Evolutionary conservation across 2,888 invertebrate genomes (phyloP).

Genomic region (Drosophila anomalipes): DNA sequence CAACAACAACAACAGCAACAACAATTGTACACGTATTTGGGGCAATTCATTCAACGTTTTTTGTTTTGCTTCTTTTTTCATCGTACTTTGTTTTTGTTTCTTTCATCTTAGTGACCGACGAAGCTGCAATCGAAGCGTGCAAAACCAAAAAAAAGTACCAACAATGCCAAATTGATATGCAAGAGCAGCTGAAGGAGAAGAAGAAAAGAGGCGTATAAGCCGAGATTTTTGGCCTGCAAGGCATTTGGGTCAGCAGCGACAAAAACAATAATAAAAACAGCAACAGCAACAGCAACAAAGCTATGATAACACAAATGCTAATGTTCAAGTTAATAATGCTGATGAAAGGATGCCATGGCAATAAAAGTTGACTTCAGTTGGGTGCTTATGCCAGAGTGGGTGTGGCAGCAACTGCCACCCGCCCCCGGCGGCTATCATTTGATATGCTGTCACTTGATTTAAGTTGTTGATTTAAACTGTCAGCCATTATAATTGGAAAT

Average conservation of each 20-base stretch:
- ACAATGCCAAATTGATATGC: constrained; percentile 52
- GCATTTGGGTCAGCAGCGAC: constrained; percentile 50
- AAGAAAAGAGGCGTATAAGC: constrained; percentile 35
- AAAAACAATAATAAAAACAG: not conserved
- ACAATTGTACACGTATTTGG: constrained; percentile 64
- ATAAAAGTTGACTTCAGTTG: constrained; percentile 16
- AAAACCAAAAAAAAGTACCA: constrained; percentile 37
- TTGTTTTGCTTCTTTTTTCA: constrained; percentile 17
- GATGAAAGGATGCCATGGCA: constrained; percentile 42
- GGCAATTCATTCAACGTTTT: constrained; percentile 74
- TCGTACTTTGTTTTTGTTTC: constrained; percentile 4
- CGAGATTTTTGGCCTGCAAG: constrained; percentile 45
- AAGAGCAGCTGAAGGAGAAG: constrained; percentile 19
- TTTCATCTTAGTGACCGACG: constrained; percentile 55
- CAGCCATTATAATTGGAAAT: constrained; percentile 9
- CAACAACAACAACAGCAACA: constrained; percentile 33
- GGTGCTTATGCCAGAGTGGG: constrained; percentile 24
- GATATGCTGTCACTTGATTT: constrained; percentile 9
- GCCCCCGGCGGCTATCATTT: constrained; percentile 3
- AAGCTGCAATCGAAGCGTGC: constrained; percentile 71
- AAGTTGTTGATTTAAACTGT: constrained; percentile 11
- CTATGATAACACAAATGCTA: constrained; percentile 31
- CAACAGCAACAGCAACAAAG: constrained; percentile 2
- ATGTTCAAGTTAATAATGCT: constrained; percentile 19
- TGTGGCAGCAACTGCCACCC: constrained; percentile 13